Percentiles rank a stretch among this genome's conserved stretches.
These are phyloP conservation scores for Scolopax rusticola DNA, from an alignment of 2,797 vertebrate genomes.

Conservation along the genomic window DNA sequence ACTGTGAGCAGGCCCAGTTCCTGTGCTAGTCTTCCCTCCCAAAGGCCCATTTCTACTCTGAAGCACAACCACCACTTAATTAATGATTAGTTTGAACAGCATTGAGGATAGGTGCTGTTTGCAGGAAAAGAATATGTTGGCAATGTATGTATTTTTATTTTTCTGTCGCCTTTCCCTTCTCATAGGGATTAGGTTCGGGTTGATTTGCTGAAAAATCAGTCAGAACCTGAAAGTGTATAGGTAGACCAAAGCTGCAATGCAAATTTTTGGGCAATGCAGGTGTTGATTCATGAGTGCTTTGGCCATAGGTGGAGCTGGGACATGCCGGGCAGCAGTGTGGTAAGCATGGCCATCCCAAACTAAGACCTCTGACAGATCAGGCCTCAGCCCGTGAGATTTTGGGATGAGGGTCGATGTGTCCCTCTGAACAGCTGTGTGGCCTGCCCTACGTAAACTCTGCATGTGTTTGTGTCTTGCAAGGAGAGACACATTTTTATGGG, in stretches of 20 bases:
- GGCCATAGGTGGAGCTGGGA: not conserved
- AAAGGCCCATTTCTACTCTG: not conserved
- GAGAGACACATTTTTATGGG: not conserved
- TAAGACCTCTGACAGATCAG: not conserved
- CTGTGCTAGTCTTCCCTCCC: not conserved
- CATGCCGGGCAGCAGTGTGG: rapidly evolving
- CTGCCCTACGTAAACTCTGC: not conserved
- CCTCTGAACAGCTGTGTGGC: not conserved
- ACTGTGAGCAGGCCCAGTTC: not conserved
- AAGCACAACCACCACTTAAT: not conserved
- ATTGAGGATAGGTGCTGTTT: not conserved
- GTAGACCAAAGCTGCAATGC: not conserved
- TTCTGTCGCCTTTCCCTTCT: not conserved
- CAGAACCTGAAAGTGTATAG: not conserved
- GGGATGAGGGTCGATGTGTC: not conserved
- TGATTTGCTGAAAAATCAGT: not conserved
- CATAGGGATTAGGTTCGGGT: rapidly evolving
- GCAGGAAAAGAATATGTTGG: not conserved
- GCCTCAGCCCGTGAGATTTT: not conserved
- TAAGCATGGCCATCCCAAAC: not conserved
- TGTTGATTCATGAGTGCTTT: not conserved
- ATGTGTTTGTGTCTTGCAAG: not conserved
- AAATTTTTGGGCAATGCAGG: not conserved
- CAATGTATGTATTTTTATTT: not conserved
- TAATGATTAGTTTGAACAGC: not conserved